Evolutionary conservation across 2,113 vertebrate genomes (phyloP).

Genomic region (Hemicordylus capensis): DNA sequence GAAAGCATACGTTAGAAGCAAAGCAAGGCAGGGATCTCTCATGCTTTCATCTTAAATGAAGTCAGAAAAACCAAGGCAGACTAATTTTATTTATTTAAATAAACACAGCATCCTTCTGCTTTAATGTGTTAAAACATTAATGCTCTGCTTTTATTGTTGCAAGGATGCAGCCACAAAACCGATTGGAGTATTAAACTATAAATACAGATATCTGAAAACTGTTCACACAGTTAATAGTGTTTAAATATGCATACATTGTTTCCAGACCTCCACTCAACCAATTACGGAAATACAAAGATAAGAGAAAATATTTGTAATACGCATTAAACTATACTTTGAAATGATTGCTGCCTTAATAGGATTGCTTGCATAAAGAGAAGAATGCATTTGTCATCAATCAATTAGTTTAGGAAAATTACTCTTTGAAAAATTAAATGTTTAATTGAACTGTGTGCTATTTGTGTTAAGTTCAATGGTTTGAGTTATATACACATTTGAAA

Average conservation of each 20-base stretch:
- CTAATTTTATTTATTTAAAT: neutral
- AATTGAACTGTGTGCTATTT: slow-evolving; percentile 7
- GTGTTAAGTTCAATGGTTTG: neutral
- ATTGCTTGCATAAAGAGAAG: neutral
- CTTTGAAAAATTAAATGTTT: neutral
- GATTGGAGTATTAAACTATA: slow-evolving; percentile 10
- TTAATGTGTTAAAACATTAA: slow-evolving; percentile 4
- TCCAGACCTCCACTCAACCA: neutral
- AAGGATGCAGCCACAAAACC: slow-evolving; percentile 12
- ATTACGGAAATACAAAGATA: slow-evolving; percentile 14
- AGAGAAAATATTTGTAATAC: neutral
- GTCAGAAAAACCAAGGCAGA: neutral
- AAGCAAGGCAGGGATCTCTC: neutral
- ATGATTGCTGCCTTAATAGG: slow-evolving; percentile 1
- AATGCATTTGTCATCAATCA: neutral
- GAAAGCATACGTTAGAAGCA: slow-evolving; percentile 5
- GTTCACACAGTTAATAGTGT: neutral
- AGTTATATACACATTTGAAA: slow-evolving; percentile 4
- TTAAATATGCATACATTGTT: slow-evolving; percentile 26
- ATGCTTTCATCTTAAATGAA: slow-evolving; percentile 34
- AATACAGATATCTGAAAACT: slow-evolving; percentile 21
- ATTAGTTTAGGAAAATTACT: slow-evolving; percentile 19
- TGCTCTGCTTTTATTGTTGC: slow-evolving; percentile 21
- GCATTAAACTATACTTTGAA: slow-evolving; percentile 13
- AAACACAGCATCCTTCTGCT: slow-evolving; percentile 6